phyloP scores from a whole-genome alignment of 1,140 invertebrate species.

The Papilio helenus region DNA sequence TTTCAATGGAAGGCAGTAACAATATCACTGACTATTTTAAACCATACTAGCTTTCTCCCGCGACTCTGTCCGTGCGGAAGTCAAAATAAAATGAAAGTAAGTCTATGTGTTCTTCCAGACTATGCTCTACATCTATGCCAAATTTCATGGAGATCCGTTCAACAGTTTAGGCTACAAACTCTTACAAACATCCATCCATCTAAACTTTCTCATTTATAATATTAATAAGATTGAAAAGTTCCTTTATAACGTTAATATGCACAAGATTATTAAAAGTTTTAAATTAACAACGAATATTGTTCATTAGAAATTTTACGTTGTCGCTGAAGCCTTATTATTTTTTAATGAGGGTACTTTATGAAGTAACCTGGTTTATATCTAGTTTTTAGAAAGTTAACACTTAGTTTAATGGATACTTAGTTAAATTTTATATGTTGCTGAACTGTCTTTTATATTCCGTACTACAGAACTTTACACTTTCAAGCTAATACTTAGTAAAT shows the following conservation, averaged over 20 bases:
- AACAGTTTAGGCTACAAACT: too few species aligned
- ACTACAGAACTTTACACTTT: too few species aligned
- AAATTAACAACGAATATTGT: slow-evolving; percentile 10
- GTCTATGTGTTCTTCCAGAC: too few species aligned
- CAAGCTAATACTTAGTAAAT: not conserved
- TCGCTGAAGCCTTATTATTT: slow-evolving; percentile 14
- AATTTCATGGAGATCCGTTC: too few species aligned
- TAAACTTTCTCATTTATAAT: too few species aligned
- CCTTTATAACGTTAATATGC: not conserved
- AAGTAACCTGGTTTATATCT: not conserved
- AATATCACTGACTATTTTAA: too few species aligned
- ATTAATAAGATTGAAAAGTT: not conserved
- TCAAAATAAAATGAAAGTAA: too few species aligned
- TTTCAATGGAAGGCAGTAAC: too few species aligned
- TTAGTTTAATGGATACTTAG: slow-evolving; percentile 1
- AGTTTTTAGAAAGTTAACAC: slow-evolving; percentile 13
- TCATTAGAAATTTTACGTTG: not conserved
- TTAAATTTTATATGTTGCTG: not conserved
- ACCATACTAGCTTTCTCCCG: too few species aligned
- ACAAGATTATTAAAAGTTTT: slow-evolving; percentile 18
- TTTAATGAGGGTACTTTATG: slow-evolving; percentile 15
- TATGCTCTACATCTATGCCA: too few species aligned
- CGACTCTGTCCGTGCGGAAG: too few species aligned
- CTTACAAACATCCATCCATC: too few species aligned
- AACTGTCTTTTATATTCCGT: not conserved